Evolutionary conservation across 1,140 invertebrate genomes (phyloP).

Genomic region (Drosophila tristis): DNA sequence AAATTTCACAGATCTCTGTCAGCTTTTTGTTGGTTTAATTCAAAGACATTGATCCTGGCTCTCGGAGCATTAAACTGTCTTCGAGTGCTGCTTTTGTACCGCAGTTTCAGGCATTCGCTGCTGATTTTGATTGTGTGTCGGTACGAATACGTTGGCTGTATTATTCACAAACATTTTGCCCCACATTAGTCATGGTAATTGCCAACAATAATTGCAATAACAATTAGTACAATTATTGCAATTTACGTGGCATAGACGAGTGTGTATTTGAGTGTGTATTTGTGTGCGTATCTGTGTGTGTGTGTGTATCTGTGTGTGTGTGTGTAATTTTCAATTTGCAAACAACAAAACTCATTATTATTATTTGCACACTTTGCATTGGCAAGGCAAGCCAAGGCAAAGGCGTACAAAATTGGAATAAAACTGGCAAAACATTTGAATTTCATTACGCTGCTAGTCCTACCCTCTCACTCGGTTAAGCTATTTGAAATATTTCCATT

Average conservation of each 20-base stretch:
- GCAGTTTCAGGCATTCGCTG: no score
- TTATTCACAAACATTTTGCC: constrained; percentile 71
- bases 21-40: background rate
- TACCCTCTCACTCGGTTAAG: background rate
- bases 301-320: constrained; percentile 27
- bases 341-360: constrained; percentile 66
- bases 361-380: constrained; percentile 50
- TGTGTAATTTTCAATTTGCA: constrained; percentile 74
- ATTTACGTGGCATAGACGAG: constrained; percentile 50
- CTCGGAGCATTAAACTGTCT: constrained; percentile 15
- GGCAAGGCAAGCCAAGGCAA: background rate
- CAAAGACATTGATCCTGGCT: background rate
- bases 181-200: constrained; percentile 81
- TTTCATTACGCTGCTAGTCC: constrained; percentile 26
- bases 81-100: no score
- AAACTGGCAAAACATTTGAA: constrained; percentile 37
- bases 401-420: constrained; percentile 13
- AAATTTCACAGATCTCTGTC: no score
- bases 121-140: no score
- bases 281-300: constrained; percentile 9
- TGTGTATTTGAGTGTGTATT: background rate
- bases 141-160: no score
- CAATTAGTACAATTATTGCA: constrained; percentile 82
- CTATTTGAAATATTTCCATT: constrained; percentile 63
- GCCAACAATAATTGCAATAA: constrained; percentile 75